phyloP scores from a whole-genome alignment of 2,113 vertebrate genomes.

The Bufo gargarizans region DNA sequence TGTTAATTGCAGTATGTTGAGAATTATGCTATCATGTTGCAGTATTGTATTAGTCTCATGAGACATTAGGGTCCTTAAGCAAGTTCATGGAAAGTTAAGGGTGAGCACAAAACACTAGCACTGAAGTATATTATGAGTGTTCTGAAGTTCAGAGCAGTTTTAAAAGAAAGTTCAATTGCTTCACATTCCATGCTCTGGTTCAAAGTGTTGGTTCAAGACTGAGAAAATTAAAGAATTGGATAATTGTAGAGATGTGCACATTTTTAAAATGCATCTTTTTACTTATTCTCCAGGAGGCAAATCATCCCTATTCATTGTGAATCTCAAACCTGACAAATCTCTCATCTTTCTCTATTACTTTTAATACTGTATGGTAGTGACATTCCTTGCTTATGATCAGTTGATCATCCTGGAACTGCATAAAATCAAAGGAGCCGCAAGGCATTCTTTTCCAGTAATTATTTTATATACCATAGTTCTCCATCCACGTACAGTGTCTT shows the following conservation, averaged over 20 bases:
- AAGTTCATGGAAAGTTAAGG: too few species aligned
- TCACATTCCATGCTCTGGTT: neutral
- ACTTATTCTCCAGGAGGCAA: neutral
- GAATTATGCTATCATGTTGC: too few species aligned
- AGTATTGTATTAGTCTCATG: too few species aligned
- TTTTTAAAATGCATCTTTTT: neutral
- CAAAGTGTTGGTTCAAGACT: neutral
- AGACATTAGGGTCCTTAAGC: too few species aligned
- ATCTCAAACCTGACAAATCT: slow-evolving; percentile 1
- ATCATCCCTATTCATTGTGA: slow-evolving; percentile 15
- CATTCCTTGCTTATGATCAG: neutral
- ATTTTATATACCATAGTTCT: neutral
- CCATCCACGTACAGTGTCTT: neutral
- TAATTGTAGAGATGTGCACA: neutral
- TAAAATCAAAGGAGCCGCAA: slow-evolving; percentile 1
- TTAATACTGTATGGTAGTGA: neutral
- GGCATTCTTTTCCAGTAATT: neutral
- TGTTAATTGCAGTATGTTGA: too few species aligned
- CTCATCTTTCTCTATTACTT: neutral
- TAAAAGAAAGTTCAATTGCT: neutral
- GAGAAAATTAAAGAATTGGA: neutral
- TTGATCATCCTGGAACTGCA: neutral
- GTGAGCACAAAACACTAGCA: neutral
- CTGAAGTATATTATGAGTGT: too few species aligned
- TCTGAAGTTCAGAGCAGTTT: neutral